Evolutionary conservation across 2,113 vertebrate genomes (phyloP), one percentile per base, ranked within the genome.

Genomic region (Zosterops hypoxanthus): DNA sequence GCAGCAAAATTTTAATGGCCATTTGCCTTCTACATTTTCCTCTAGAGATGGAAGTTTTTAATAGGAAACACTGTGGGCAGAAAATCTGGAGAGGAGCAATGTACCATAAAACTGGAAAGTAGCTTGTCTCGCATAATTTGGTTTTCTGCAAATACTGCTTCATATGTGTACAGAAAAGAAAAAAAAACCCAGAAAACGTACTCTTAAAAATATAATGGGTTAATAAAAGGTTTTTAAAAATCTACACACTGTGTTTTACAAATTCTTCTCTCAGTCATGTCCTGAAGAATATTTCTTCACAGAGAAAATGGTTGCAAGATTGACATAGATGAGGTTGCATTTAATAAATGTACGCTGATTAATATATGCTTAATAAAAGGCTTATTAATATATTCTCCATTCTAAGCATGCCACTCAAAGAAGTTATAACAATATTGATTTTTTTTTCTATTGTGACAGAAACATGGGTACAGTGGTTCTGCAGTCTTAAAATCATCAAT

Each of bases 61-160:
- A 82, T 23, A 39, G 44, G 17, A 88, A 90, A 53, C 26, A 76
- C 26, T 71, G 16, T 82, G 49, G 53, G 22, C 57, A 90, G 70
- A 90, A 93, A 91, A 72, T 84, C 44, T 7, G 0, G 68, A 82
- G 22, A 79, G 36, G 31, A 93, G n/a, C 57, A 91, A 72, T 39
- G 50, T 53, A 82, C 82, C 57, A 53, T 93, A 90, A 87, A 87
- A 76, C 70, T 49, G 36, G 61, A 91, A 90, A 90, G 41, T 14
- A 69, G 17, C 21, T 80, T 89, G 47, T 87, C 39, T 91, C 68
- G 56, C 56, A 93, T 57, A 28, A 60, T 89, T 87, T 61, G 33
- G 21, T 36, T 75, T 80, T 84, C 70, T 76, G 36, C 31, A 94
- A 82, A 87, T 82, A 68, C 57, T 76, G 22, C 11, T 64, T 63